These are phyloP conservation scores for Salminus brasiliensis DNA, from an alignment of 2,113 vertebrate species.

Conservation along the genomic window DNA sequence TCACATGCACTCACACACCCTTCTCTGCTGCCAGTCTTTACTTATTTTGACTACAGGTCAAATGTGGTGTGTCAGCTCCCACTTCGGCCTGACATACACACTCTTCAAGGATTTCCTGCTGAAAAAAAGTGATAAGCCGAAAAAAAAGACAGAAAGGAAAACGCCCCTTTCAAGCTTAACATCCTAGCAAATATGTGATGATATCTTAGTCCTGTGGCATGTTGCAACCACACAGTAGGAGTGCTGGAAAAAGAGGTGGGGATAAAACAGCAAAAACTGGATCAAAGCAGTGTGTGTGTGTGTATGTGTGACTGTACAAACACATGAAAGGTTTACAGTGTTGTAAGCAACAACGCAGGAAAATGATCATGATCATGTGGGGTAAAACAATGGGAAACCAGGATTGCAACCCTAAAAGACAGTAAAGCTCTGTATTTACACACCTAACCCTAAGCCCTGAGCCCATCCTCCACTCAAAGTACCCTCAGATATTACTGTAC, in stretches of 20 bases:
- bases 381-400: too few relatives aligned
- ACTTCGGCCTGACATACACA: background rate
- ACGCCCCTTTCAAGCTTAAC: background rate
- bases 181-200: background rate
- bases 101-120: background rate
- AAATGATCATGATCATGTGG: too few relatives aligned
- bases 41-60: background rate
- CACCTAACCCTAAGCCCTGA: too few relatives aligned
- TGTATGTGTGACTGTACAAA: background rate
- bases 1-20: background rate
- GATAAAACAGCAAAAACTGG: background rate
- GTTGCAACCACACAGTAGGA: conserved; percentile 7
- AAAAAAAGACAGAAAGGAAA: background rate
- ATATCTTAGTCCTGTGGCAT: background rate
- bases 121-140: background rate
- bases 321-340: background rate
- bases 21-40: background rate
- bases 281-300: background rate
- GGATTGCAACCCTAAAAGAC: too few relatives aligned
- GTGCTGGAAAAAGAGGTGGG: background rate
- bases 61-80: background rate
- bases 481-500: too few relatives aligned
- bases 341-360: background rate
- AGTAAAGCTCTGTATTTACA: too few relatives aligned
- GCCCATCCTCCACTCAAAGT: too few relatives aligned